Percentiles rank a stretch among this genome's conserved stretches.
Evolutionary conservation across 2,888 invertebrate genomes (phyloP).

Genomic region (Agrotis clavis): DNA sequence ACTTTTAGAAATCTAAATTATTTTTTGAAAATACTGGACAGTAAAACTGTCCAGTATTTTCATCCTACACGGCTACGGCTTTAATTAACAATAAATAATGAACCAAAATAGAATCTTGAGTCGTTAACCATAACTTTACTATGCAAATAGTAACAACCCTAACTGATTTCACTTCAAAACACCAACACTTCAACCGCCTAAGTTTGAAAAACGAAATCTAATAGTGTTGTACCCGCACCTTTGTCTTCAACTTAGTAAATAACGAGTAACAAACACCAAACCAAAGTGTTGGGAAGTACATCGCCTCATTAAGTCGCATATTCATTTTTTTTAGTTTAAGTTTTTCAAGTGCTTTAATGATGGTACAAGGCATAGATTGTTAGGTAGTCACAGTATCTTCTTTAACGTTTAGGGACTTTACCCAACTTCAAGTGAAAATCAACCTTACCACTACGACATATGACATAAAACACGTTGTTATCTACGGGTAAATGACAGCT

Average conservation of each 20-base stretch:
- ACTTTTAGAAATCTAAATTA: too few relatives aligned
- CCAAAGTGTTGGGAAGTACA: conserved; percentile 31
- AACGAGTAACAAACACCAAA: conserved; percentile 55
- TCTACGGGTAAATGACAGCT: too few relatives aligned
- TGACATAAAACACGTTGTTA: too few relatives aligned
- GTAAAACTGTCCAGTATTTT: too few relatives aligned
- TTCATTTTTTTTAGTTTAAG: conserved; percentile 31
- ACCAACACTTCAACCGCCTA: conserved; percentile 16
- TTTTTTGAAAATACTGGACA: too few relatives aligned
- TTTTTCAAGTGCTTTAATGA: conserved; percentile 11
- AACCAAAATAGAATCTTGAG: background rate
- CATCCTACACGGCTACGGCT: too few relatives aligned
- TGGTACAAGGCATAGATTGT: background rate
- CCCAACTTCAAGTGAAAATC: too few relatives aligned
- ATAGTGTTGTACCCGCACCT: conserved; percentile 58
- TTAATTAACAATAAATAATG: background rate
- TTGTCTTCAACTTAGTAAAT: conserved; percentile 35
- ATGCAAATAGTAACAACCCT: background rate
- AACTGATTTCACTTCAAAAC: background rate
- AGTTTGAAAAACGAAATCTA: conserved; percentile 60
- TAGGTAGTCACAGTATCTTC: too few relatives aligned
- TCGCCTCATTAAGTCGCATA: conserved; percentile 38
- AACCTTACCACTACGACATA: too few relatives aligned
- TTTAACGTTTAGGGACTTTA: too few relatives aligned
- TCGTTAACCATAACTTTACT: background rate